phyloP scores from a whole-genome alignment of 1,140 invertebrate genomes.

The Rhizoglyphus robini region DNA sequence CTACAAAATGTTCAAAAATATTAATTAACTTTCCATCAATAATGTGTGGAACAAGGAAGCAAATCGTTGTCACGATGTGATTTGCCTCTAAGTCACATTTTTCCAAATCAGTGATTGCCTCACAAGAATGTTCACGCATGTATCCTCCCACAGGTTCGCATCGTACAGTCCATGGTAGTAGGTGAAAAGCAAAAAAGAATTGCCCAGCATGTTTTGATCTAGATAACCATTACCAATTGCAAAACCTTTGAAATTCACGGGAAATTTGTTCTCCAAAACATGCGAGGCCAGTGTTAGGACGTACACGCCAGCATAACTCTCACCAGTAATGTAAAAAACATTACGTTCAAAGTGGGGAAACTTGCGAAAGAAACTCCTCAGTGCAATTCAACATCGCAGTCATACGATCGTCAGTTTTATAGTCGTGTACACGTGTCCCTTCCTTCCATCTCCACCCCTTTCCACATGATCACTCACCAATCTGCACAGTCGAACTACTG shows the following conservation, averaged over 20 bases:
- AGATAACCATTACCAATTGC: constrained; percentile 41
- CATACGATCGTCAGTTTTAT: constrained; percentile 38
- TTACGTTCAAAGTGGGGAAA: constrained; percentile 38
- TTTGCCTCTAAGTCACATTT: no score
- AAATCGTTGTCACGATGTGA: no score
- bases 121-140: no score
- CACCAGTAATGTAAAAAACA: constrained; percentile 37
- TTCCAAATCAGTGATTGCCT: no score
- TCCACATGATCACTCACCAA: no score
- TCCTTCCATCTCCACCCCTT: no score
- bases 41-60: no score
- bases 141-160: constrained; percentile 20
- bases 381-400: constrained; percentile 36
- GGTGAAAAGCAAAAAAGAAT: constrained; percentile 39
- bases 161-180: constrained; percentile 41
- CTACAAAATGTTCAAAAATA: no score
- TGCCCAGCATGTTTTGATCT: constrained; percentile 33
- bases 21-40: no score
- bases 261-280: constrained; percentile 25
- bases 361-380: constrained; percentile 39
- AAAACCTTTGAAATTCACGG: constrained; percentile 38
- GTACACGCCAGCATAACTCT: constrained; percentile 38
- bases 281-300: constrained; percentile 40
- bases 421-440: constrained; percentile 36
- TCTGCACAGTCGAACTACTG: no score